Base-by-base conservation (phyloP, 2,113 vertebrate species). In the Chiloscyllium plagiosum region DNA sequence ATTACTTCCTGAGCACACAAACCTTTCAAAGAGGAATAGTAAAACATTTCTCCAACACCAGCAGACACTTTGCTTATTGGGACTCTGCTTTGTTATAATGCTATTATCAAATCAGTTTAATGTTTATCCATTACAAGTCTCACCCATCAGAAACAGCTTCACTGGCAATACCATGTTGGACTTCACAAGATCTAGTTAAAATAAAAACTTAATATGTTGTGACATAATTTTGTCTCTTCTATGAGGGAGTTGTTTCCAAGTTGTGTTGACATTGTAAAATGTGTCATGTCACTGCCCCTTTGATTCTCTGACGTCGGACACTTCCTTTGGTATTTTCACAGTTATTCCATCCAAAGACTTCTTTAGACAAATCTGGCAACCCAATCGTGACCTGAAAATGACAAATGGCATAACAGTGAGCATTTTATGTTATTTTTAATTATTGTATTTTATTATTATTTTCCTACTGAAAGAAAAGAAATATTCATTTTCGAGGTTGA, bases 341-440 rank as follows among this genome's bases (percentile, higher is more conserved):
- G 97, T 98, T 96, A 98, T 65, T 19, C 97, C 98, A 33, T 98
- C 97, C 97, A 98, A 97, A 0, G 96, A 97, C 96, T 97, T 97
- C 96, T 97, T 97, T 42, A 98, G 1, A 0, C 96, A 97, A 96
- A 98, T 97, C 96, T 98, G 98, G 96, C 98, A 98, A 65, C 98
- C 98, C 22, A 98, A 97, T 42, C 98, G 97, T 0, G 98, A 98
- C 26, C 98, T 98, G 96, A 70, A 96, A 94, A 97, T 89, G 96
- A 96, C 96, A 96, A 61, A 96, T 72, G 47, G 78, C 83, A 90
- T 13, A 20, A 33, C n/a, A 26, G 29, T 86, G 80, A 96, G 70
- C 66, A 65, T 6, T 22, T 93, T 61, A 61, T 61, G 10, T 68
- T 76, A 22, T 93, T n/a, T 20, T 37, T n/a, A 65, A 4, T 37